Base-by-base conservation (phyloP, 1,140 invertebrate genomes). In the Heliconius congener region DNA sequence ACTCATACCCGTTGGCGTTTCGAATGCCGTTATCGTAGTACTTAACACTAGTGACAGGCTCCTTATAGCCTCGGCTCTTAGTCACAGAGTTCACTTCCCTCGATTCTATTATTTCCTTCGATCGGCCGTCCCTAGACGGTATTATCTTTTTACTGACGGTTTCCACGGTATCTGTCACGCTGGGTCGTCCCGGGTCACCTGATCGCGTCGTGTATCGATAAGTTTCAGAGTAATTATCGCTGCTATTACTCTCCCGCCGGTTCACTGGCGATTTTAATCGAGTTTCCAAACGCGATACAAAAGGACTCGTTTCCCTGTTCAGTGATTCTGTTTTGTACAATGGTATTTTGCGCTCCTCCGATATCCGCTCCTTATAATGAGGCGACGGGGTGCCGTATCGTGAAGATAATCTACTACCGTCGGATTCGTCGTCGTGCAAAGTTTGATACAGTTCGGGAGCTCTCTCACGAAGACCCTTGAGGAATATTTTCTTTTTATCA, bases 401-500 rank as follows among this genome's bases (percentile, higher is more conserved):
- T 19, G 92, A 90, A 1, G 93, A 94, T 76, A 92, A 82, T 84
- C 94, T 88, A 77, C 92, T 92, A 39, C 93, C 90, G 74, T 95
- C 90, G 23, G 92, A 91, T 57, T 95, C 94, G 74, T 97, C 96
- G 78, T 96, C 96, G 87, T 96, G 96, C 78, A 97, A 94, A 72
- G 96, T 97, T 88, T 95, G 96, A 92, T 95, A 98, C 30, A 98
- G 95, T 84, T 97, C 96, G 16, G 97, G 97, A 0, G 97, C 97
- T 79, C 97, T 95, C 81, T 97, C 96, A 82, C 96, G 95, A 13
- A 98, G 91, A 2, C 96, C 96, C 82, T 96, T 96, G 87, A 98
- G 93, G 87, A 97, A 97, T 78, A 96, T 93, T 85, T 96, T 95
- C 86, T 96, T 96, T 84, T 96, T 96, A 80, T 96, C 95, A 60